Conservation (phyloP, 2,113 vertebrate species). For the Zootoca vivipara region DNA sequence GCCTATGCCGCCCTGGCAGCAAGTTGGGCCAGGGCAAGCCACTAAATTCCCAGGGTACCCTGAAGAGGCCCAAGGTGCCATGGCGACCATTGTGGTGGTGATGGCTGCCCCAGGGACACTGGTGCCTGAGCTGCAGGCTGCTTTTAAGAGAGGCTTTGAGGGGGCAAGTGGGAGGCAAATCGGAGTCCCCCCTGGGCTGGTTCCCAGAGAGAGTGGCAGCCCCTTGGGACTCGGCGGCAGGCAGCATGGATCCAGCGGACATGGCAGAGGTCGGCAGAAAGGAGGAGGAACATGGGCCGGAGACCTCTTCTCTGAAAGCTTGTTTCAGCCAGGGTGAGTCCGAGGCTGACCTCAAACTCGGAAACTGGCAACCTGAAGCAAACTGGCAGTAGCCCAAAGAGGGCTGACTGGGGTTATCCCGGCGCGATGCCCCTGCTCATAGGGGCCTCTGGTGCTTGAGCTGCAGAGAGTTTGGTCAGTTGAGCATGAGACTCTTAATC, state of each 20-base stretch:
- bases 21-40: neutral
- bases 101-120: neutral
- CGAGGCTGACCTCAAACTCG: fast-evolving
- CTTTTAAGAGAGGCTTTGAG: neutral
- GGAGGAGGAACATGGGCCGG: neutral
- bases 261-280: neutral
- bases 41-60: neutral
- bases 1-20: neutral
- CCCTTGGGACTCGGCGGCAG: neutral
- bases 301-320: neutral
- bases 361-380: fast-evolving
- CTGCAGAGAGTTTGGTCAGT: neutral
- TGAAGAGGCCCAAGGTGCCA: neutral
- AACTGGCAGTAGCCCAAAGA: neutral
- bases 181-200: neutral
- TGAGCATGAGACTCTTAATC: too few species aligned
- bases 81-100: conserved; percentile 15
- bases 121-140: neutral
- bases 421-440: neutral
- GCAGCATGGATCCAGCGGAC: neutral
- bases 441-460: neutral
- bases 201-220: neutral
- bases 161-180: neutral
- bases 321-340: conserved; percentile 16
- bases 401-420: neutral